A percentile compares a stretch with the other conserved stretches of the same genome.
phyloP scores from a whole-genome alignment of 53 echinoderm and acorn worm genomes.

The Apostichopus leukothele region DNA sequence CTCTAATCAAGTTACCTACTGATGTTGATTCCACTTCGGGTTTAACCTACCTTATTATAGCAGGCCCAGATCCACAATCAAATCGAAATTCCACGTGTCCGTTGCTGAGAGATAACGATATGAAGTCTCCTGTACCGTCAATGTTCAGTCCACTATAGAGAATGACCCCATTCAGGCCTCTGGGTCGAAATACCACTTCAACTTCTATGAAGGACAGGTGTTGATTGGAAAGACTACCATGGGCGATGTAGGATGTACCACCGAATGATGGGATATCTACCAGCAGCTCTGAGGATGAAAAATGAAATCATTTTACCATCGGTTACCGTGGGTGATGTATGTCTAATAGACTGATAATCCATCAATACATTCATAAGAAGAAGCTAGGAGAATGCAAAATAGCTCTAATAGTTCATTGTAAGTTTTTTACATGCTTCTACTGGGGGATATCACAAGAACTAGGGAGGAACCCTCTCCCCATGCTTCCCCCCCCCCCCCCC shows the following conservation, averaged over 20 bases:
- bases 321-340: too few relatives aligned
- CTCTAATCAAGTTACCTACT: neutral
- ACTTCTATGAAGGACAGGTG: conserved; percentile 94
- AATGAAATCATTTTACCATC: neutral
- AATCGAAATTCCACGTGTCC: conserved; percentile 87
- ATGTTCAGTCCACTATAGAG: conserved; percentile 81
- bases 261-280: conserved; percentile 93
- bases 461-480: too few relatives aligned
- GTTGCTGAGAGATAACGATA: conserved; percentile 72
- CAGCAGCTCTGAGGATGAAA: conserved; percentile 67
- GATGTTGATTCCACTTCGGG: neutral
- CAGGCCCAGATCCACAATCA: conserved; percentile 93
- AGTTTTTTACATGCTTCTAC: too few relatives aligned
- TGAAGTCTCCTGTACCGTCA: conserved; percentile 81
- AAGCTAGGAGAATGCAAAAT: too few relatives aligned
- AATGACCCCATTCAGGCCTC: conserved; percentile 78
- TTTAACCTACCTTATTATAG: conserved; percentile 71
- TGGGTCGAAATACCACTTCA: conserved; percentile 84
- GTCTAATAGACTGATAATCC: too few relatives aligned
- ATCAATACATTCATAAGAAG: too few relatives aligned
- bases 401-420: too few relatives aligned
- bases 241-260: conserved; percentile 82
- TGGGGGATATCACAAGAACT: too few relatives aligned
- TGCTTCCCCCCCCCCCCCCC: too few relatives aligned
- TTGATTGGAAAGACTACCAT: conserved; percentile 74